Base-by-base conservation (phyloP, 1,140 invertebrate species). In the Zaprionus kolodkinae region DNA sequence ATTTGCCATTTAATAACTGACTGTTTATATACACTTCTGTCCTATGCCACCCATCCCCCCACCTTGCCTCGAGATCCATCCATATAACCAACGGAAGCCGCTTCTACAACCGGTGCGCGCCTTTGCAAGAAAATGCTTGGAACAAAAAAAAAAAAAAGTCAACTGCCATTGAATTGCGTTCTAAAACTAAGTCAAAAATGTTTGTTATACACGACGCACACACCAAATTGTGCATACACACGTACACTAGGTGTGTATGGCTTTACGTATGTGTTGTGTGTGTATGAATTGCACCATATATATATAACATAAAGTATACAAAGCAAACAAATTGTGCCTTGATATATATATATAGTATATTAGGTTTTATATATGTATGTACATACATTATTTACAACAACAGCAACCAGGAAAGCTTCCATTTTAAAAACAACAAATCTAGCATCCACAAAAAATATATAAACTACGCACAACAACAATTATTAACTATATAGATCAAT, bases 141-240 rank as follows among this genome's bases (percentile, higher is more conserved):
- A 78, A 77, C 67, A 70, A 76, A 73, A 70, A 76, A 70, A 76
- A 73, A 70, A 76, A 73, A 76, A 68, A 68, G 84, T 77, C 76
- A 86, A 81, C 84, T 87, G 84, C 84, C 84, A 87, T 80, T 87
- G 80, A 80, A 87, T 72, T 85, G 83, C 84, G 80, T 88, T 87
- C 83, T 78, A 80, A 84, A 84, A 88, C 84, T 88, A 87, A 87
- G 83, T 87, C 83, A 87, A 55, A 57, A 35, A 66, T 40, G 54
- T 69, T 56, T 43, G 27, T 50, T 45, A 63, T 59, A 63, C 57
- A 62, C 64, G 27, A 55, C 43, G 59, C 48, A 67, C 57, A 68
- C 57, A 57, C 48, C 48, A 52, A 3, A 30, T 2, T 30, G 27
- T 30, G 27, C 6, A 3, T 30, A 30, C 50, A 60, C 35, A 79